Conservation (phyloP, 2,113 vertebrate genomes). For the Takifugu bimaculatus region DNA sequence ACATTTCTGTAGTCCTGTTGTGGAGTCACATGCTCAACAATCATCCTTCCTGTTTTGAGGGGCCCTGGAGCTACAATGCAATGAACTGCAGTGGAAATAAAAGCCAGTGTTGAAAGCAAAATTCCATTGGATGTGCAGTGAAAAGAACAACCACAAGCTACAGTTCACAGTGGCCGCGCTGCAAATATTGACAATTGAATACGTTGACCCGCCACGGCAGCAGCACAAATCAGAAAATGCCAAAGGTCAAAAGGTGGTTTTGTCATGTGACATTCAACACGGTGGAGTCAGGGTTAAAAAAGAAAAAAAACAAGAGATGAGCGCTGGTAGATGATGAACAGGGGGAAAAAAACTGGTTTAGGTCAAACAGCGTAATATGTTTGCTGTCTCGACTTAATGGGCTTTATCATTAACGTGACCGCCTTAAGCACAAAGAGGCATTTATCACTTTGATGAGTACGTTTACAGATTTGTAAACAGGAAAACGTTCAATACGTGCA, state of each 20-base stretch:
- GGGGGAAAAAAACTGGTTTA: slow-evolving; percentile 14
- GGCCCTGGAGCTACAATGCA: background rate
- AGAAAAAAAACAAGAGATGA: background rate
- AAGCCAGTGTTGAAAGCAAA: background rate
- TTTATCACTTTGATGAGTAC: slow-evolving; percentile 4
- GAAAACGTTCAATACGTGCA: slow-evolving; percentile 40
- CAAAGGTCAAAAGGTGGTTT: no score
- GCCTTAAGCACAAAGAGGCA: slow-evolving; percentile 17
- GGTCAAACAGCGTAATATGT: slow-evolving; percentile 53
- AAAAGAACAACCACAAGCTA: background rate
- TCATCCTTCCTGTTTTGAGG: background rate
- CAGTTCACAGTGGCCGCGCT: background rate
- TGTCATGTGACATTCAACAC: background rate
- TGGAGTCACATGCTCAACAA: slow-evolving; percentile 20
- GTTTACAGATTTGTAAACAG: slow-evolving; percentile 26
- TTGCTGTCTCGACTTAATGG: slow-evolving; percentile 52
- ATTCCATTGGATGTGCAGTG: background rate
- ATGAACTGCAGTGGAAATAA: slow-evolving; percentile 20
- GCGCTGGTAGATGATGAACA: slow-evolving; percentile 63
- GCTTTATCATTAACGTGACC: slow-evolving; percentile 67
- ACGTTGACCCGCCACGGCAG: no score
- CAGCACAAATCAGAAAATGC: no score
- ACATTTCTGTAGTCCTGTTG: slow-evolving; percentile 24
- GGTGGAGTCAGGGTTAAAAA: background rate
- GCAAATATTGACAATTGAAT: no score